A percentile compares a stretch with the other conserved stretches of the same genome.
Conservation (phyloP, 2,113 vertebrate genomes). For the Passer domesticus region DNA sequence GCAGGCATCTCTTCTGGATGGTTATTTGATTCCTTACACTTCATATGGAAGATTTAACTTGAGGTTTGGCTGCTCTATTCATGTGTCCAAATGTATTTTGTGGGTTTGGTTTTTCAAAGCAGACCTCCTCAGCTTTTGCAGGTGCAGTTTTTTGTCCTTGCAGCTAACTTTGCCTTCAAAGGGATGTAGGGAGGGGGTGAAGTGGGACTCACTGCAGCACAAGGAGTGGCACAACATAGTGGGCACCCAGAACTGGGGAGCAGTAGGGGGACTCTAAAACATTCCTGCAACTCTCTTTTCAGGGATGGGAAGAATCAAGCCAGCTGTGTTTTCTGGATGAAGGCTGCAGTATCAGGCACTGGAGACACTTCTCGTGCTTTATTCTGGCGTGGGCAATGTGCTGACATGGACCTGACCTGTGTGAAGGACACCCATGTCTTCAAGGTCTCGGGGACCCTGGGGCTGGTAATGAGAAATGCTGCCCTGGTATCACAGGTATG, state of each 20-base stretch:
- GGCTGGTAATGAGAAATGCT: background rate
- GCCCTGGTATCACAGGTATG: background rate
- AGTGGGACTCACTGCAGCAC: background rate
- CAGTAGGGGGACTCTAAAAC: background rate
- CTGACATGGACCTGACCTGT: background rate
- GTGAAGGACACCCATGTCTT: background rate
- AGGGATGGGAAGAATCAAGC: background rate
- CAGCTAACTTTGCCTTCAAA: background rate
- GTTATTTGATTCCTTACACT: slow-evolving; percentile 60
- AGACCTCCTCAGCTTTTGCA: slow-evolving; percentile 14
- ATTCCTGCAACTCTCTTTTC: background rate
- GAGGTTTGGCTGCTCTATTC: slow-evolving; percentile 13
- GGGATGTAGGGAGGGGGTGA: background rate
- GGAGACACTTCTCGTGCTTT: background rate
- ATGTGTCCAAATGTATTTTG: background rate
- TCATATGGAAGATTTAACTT: slow-evolving; percentile 53
- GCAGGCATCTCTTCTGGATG: slow-evolving; percentile 56
- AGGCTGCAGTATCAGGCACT: background rate
- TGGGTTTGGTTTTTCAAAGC: slow-evolving; percentile 2
- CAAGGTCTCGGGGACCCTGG: rapidly evolving
- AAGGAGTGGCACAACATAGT: background rate
- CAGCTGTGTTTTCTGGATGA: background rate
- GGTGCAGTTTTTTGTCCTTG: slow-evolving; percentile 20
- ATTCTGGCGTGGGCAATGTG: background rate
- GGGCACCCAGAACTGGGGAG: background rate